Conservation (phyloP, 1,140 invertebrate genomes). For the Caenorhabditis briggsae region DNA sequence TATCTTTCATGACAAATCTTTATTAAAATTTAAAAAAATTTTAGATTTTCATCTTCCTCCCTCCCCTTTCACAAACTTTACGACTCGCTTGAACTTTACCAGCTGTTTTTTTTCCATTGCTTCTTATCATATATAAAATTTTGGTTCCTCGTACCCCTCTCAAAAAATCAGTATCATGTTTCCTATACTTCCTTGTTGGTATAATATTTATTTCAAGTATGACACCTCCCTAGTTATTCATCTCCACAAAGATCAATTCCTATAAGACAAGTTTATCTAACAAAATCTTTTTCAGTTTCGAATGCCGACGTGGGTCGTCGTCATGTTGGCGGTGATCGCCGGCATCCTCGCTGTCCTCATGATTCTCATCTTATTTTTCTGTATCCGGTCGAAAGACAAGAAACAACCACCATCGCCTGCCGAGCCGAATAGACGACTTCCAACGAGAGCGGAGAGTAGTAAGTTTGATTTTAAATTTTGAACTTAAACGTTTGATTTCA, state of each 20-base stretch:
- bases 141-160: not conserved
- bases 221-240: not conserved
- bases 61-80: not conserved
- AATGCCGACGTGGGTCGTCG: conserved; percentile 54
- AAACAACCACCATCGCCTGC: conserved; percentile 41
- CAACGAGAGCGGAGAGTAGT: conserved; percentile 31
- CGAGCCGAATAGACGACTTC: conserved; percentile 26
- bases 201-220: conserved; percentile 20
- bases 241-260: not conserved
- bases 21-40: not conserved
- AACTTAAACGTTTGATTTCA: too few species aligned
- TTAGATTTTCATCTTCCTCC: not conserved
- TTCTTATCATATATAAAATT: not conserved
- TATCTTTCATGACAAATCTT: not conserved
- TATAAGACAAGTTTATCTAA: conserved; percentile 16
- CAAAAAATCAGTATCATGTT: not conserved
- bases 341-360: conserved; percentile 37
- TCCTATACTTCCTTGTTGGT: conserved; percentile 13
- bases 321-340: conserved; percentile 49
- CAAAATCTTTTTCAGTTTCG: conserved; percentile 22
- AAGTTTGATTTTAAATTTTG: not conserved
- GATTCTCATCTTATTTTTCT: conserved; percentile 40
- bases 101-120: not conserved
- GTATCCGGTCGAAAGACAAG: conserved; percentile 35
- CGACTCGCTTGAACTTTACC: not conserved